Evolutionary conservation across 2,113 vertebrate genomes (phyloP).

Genomic region (Lipophrys pholis): DNA sequence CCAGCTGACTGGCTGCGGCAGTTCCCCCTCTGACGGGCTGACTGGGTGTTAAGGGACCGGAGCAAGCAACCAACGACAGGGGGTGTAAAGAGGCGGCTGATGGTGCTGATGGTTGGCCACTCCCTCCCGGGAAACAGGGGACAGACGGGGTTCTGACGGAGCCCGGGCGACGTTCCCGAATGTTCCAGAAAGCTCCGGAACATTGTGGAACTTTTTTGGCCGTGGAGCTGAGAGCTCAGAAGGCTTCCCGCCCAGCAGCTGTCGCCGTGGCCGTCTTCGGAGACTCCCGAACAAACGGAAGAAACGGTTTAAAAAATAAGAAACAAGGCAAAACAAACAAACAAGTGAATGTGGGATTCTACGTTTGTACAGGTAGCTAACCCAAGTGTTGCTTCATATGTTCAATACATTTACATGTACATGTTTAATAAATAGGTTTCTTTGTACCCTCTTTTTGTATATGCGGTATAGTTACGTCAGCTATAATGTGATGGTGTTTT

Average conservation of each 20-base stretch:
- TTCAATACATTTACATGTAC: slow-evolving; percentile 85
- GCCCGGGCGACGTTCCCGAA: neutral
- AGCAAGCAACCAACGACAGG: slow-evolving; percentile 57
- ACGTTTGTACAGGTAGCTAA: slow-evolving; percentile 80
- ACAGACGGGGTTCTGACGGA: slow-evolving; percentile 22
- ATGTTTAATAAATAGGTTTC: slow-evolving; percentile 80
- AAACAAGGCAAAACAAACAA: slow-evolving; percentile 68
- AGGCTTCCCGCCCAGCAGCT: slow-evolving; percentile 56
- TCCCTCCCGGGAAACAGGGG: slow-evolving; percentile 50
- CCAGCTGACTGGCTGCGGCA: slow-evolving; percentile 51
- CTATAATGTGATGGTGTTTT: slow-evolving; percentile 72
- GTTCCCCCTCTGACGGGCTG: slow-evolving; percentile 46
- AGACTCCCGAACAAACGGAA: slow-evolving; percentile 74
- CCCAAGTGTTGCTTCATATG: slow-evolving; percentile 82
- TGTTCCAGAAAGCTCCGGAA: slow-evolving; percentile 1
- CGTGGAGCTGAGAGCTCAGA: neutral
- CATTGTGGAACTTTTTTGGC: neutral
- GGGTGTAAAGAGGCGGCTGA: slow-evolving; percentile 29
- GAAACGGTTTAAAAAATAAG: slow-evolving; percentile 57
- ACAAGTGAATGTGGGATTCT: slow-evolving; percentile 53
- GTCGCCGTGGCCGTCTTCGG: slow-evolving; percentile 70
- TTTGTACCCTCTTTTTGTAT: slow-evolving; percentile 69
- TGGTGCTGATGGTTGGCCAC: slow-evolving; percentile 11
- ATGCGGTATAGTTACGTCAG: slow-evolving; percentile 67
- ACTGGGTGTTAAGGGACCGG: slow-evolving; percentile 52